These are phyloP conservation scores for Apamea anceps DNA, from an alignment of 2,888 invertebrate species.

Conservation along the genomic window DNA sequence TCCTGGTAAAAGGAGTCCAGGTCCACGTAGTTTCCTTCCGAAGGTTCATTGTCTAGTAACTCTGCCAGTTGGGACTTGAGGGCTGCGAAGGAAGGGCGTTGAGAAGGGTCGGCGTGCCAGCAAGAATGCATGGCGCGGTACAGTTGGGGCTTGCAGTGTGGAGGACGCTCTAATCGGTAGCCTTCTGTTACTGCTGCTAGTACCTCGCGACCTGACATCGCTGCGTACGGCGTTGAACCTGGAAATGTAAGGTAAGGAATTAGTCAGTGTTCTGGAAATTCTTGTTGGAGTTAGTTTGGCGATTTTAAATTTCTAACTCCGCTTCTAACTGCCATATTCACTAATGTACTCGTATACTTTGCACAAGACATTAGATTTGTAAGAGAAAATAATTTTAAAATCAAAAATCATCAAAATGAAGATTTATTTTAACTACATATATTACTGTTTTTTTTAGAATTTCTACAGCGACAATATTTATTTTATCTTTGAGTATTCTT, in stretches of 20 bases:
- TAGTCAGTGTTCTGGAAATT: no score
- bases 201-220: slow-evolving; percentile 95
- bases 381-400: background rate
- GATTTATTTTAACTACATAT: background rate
- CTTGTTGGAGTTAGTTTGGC: background rate
- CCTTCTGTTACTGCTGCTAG: slow-evolving; percentile 94
- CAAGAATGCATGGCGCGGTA: slow-evolving; percentile 89
- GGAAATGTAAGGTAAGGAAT: slow-evolving; percentile 32
- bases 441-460: background rate
- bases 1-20: slow-evolving; percentile 92
- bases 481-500: background rate
- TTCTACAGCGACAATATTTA: background rate
- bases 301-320: background rate
- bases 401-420: background rate
- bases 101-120: slow-evolving; percentile 92
- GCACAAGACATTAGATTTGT: background rate
- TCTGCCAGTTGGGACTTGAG: slow-evolving; percentile 90
- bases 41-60: slow-evolving; percentile 90
- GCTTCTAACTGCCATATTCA: background rate
- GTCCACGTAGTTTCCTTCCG: slow-evolving; percentile 92
- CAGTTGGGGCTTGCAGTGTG: slow-evolving; percentile 93
- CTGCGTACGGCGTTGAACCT: slow-evolving; percentile 97
- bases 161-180: slow-evolving; percentile 94
- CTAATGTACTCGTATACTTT: background rate
- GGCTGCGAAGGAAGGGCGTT: slow-evolving; percentile 93